phyloP scores from a whole-genome alignment of 2,113 vertebrate genomes.

The Thamnophis sirtalis region DNA sequence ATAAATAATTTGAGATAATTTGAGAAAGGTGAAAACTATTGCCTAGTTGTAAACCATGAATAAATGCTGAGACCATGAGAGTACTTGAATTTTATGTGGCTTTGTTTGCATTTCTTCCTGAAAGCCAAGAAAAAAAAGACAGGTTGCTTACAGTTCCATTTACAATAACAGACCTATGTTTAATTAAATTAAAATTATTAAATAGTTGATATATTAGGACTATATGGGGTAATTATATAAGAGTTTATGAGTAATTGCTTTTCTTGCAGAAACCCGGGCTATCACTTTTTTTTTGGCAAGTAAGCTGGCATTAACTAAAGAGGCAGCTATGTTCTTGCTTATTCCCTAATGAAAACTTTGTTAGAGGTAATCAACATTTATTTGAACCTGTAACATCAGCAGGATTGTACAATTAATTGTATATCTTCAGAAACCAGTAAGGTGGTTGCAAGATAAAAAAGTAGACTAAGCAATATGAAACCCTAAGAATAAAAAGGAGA shows the following conservation, averaged over 20 bases:
- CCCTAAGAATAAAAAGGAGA: slow-evolving; percentile 55
- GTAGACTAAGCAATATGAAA: slow-evolving; percentile 46
- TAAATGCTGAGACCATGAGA: neutral
- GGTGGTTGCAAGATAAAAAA: slow-evolving; percentile 40
- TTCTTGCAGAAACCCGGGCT: slow-evolving; percentile 2
- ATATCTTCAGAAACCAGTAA: slow-evolving; percentile 26
- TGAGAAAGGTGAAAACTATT: neutral
- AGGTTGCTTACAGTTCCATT: neutral
- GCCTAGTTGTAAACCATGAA: neutral
- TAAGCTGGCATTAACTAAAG: slow-evolving; percentile 31
- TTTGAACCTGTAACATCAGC: slow-evolving; percentile 44
- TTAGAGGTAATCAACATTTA: slow-evolving; percentile 35
- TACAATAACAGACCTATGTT: neutral
- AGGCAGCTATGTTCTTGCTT: neutral
- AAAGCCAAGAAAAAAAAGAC: neutral
- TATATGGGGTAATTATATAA: neutral
- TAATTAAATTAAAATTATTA: neutral
- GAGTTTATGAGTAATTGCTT: neutral
- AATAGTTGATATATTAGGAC: neutral
- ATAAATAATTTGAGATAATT: neutral
- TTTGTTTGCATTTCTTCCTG: neutral
- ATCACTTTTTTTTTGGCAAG: slow-evolving; percentile 15
- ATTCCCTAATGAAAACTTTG: slow-evolving; percentile 34
- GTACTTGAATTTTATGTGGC: neutral
- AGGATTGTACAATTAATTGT: slow-evolving; percentile 56